A percentile compares a stretch with the other conserved stretches of the same genome.
These are phyloP conservation scores for Caenorhabditis zanzibari DNA, from an alignment of 2,888 invertebrate species.

Conservation along the genomic window DNA sequence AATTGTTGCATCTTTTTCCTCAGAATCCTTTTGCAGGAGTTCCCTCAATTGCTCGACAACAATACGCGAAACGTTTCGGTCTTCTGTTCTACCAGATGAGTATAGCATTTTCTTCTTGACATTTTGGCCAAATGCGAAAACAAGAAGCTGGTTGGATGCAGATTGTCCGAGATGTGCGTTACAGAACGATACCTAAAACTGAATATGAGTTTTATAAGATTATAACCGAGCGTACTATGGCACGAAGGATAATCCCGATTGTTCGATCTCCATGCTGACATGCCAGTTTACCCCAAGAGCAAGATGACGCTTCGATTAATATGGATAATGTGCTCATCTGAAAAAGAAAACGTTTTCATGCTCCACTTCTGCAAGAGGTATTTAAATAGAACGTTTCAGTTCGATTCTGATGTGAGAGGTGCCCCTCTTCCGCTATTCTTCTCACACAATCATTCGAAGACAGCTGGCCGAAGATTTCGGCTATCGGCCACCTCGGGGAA, in stretches of 20 bases:
- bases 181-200: conserved; percentile 68
- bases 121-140: conserved; percentile 68
- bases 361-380: too few relatives aligned
- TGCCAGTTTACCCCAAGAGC: conserved; percentile 71
- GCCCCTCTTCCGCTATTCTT: too few relatives aligned
- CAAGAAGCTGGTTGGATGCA: conserved; percentile 66
- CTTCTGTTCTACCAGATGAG: conserved; percentile 59
- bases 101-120: conserved; percentile 66
- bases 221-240: conserved; percentile 51
- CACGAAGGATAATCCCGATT: conserved; percentile 61
- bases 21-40: conserved; percentile 39
- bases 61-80: conserved; percentile 58
- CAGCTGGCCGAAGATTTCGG: conserved; percentile 14
- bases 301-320: conserved; percentile 67
- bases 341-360: neutral
- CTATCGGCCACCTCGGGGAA: conserved; percentile 4
- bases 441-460: too few relatives aligned
- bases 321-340: conserved; percentile 71
- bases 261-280: conserved; percentile 59
- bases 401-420: too few relatives aligned
- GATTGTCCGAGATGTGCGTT: conserved; percentile 70
- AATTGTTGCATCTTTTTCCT: conserved; percentile 31
- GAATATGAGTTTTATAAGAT: neutral
- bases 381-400: too few relatives aligned
- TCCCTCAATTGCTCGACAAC: conserved; percentile 54